Conservation (phyloP, 1,140 invertebrate species). For the Leptopilina boulardi region DNA sequence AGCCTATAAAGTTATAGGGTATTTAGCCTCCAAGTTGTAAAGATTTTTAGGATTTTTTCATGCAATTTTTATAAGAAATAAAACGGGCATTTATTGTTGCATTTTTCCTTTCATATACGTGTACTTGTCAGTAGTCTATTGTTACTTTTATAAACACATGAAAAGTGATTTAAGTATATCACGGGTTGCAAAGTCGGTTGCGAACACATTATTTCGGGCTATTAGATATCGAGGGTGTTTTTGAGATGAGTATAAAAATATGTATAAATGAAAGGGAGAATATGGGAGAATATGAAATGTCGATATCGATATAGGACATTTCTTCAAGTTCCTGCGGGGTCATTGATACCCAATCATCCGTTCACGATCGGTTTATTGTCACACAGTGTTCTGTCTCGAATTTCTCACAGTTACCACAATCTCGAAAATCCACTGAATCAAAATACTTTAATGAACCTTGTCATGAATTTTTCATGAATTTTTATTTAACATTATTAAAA, state of each 20-base stretch:
- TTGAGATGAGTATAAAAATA: slow-evolving; percentile 45
- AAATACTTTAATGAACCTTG: slow-evolving; percentile 65
- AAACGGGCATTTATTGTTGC: too few species aligned
- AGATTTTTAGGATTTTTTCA: background rate
- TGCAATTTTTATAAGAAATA: too few species aligned
- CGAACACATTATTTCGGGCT: slow-evolving; percentile 56
- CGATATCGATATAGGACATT: slow-evolving; percentile 66
- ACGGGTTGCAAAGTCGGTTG: slow-evolving; percentile 8
- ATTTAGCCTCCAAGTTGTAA: background rate
- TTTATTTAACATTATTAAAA: too few species aligned
- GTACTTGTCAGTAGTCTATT: too few species aligned
- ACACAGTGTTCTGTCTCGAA: slow-evolving; percentile 60
- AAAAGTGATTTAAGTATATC: background rate
- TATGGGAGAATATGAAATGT: slow-evolving; percentile 35
- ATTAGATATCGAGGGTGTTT: slow-evolving; percentile 61
- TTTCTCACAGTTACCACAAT: slow-evolving; percentile 68
- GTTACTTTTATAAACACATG: too few species aligned
- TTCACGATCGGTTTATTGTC: slow-evolving; percentile 66
- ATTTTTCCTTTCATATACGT: too few species aligned
- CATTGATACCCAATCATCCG: slow-evolving; percentile 74
- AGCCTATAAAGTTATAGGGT: background rate
- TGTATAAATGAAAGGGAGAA: slow-evolving; percentile 30
- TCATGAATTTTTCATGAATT: slow-evolving; percentile 63
- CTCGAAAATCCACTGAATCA: slow-evolving; percentile 65
- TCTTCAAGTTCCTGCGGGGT: slow-evolving; percentile 61